Percentiles rank a stretch among this genome's conserved stretches.
Evolutionary conservation across 2,113 vertebrate genomes (phyloP).

Genomic region (Equus przewalskii): DNA sequence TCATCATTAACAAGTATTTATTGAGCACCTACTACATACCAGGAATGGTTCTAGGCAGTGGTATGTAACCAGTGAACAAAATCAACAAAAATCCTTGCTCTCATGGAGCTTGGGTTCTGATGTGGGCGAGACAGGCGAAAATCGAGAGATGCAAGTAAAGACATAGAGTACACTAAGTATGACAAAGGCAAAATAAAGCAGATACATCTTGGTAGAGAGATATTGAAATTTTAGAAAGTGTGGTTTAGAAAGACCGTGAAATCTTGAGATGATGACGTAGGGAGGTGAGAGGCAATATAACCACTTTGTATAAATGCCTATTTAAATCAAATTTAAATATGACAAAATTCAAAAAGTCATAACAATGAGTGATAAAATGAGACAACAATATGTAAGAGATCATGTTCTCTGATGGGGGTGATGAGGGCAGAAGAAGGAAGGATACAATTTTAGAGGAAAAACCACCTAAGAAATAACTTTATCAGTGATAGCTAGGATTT

Average conservation of each 20-base stretch:
- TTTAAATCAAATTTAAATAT: neutral
- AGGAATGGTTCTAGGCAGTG: neutral
- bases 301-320: neutral
- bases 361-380: neutral
- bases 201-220: neutral
- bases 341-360: neutral
- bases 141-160: neutral
- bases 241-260: neutral
- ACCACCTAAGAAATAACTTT: no score
- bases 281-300: neutral
- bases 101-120: neutral
- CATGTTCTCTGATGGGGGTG: neutral
- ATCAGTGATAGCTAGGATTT: neutral
- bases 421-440: neutral
- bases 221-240: neutral
- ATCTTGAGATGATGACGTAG: neutral
- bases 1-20: neutral
- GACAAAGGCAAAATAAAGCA: neutral
- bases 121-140: neutral
- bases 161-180: neutral
- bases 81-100: neutral
- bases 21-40: neutral
- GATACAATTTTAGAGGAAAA: neutral
- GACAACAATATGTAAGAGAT: neutral
- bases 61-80: neutral